Evolutionary conservation across 2,888 invertebrate species (phyloP).

Genomic region (Caenorhabditis wallacei): DNA sequence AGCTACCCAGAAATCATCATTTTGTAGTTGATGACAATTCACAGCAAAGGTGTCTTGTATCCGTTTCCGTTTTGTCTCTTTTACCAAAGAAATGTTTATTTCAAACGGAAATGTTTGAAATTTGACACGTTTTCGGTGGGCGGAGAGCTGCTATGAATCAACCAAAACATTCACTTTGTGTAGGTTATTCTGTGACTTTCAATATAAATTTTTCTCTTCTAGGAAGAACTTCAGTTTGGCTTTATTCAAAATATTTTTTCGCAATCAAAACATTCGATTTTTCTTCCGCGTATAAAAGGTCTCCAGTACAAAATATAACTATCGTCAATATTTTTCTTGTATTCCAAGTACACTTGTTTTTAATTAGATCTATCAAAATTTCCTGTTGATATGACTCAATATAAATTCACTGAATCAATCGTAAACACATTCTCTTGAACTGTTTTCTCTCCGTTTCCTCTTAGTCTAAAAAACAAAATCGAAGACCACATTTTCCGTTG

Average conservation of each 20-base stretch:
- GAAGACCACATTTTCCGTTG: conserved; percentile 6
- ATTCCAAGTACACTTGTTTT: too few species aligned
- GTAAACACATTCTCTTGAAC: background rate
- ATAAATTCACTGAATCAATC: background rate
- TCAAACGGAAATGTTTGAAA: conserved; percentile 57
- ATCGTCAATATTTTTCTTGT: too few species aligned
- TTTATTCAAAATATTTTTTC: background rate
- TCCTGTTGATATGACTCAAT: background rate
- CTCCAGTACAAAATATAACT: too few species aligned
- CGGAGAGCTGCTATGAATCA: conserved; percentile 3
- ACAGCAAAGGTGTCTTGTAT: background rate
- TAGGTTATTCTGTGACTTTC: conserved; percentile 6
- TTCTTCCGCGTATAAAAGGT: too few species aligned
- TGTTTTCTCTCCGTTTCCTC: background rate
- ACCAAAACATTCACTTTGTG: background rate
- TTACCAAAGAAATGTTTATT: conserved; percentile 38
- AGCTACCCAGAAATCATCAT: background rate
- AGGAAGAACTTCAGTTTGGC: background rate
- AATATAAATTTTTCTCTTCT: background rate
- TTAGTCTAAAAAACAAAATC: background rate
- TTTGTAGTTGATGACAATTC: conserved; percentile 8
- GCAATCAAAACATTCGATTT: too few species aligned
- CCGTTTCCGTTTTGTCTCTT: conserved; percentile 34
- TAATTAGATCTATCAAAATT: too few species aligned
- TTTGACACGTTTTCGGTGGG: conserved; percentile 25